Base-by-base conservation (phyloP, 2,888 invertebrate genomes). In the Spisula solida region DNA sequence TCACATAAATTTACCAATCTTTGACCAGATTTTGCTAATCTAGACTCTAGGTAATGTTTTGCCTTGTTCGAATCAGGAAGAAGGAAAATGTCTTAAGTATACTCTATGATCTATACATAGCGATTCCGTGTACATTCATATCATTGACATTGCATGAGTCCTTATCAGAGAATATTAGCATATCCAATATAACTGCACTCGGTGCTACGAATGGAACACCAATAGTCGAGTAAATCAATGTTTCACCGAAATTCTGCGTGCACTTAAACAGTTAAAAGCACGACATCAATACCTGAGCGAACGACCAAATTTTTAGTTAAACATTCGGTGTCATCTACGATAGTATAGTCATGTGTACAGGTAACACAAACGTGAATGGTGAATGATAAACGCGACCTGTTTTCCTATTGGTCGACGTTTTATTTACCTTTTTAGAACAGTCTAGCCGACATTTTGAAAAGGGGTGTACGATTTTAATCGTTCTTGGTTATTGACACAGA, bases 351-450 rank as follows among this genome's bases (percentile, higher is more conserved):
- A 29, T 34, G 75, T 34, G 75, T 75, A 75, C 75, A 75, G 75
- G 75, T 75, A 75, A 2, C 0, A 8, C 16, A 31, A 48, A 86
- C 86, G 86, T 70, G 86, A 86, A 79, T 66, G 75, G 55, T 18
- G 81, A 81, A 81, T 81, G 81, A 86, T 80, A 66, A 60, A 29
- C 41, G n/a, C 47, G 16, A 31, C 51, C n/a, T 25, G 25, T 34
- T 51, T 78, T 82, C 56, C 55, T 81, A 88, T 88, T 88, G 88
- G 88, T 29, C 29, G 41, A 29, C 29, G n/a, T 34, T 84, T 88
- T 83, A 70, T 88, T 88, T 85, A 85, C 88, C 81, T 88, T 85
- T 85, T 55, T 31, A 29, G 87, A 66, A 34, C 31, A 87, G 80
- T 83, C 87, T 56, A 87, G 41, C 55, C 41, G 25, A 25, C 34